Evolutionary conservation across 2,113 vertebrate species (phyloP), one percentile per base, ranked within the genome.

Genomic region (Halcyon malimbica): DNA sequence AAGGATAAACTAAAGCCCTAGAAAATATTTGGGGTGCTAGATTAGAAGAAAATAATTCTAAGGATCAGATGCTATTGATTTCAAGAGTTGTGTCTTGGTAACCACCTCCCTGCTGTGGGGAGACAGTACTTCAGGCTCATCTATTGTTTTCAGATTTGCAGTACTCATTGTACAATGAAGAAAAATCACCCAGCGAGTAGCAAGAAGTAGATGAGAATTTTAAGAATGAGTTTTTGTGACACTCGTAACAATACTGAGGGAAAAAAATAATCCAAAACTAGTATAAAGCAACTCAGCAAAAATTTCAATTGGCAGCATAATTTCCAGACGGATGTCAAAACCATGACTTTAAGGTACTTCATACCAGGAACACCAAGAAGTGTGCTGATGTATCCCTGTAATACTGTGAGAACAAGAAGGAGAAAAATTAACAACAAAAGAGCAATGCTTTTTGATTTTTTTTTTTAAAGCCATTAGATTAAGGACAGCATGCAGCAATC

Each of bases 131-230:
- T 79, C 23, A 48, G 62, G 62, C 62, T 80, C 56, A 64, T 54
- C 29, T 74, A 37, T 16, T 93, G 90, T 83, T 80, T 94, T 50
- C 59, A 69, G n/a, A 86, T 81, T 62, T 81, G 28, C 29, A 83
- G 51, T 16, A 53, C 21, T 42, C 25, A 31, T 48, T 70, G 26
- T n/a, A 83, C 6, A 57, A 48, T 4, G 12, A 92, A 80, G 42
- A 85, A 91, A 80, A 94, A 86, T 13, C 60, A 53, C 54, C 41
- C 44, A 81, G 16, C 0, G 1, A 67, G 23, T 20, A 88, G 31
- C n/a, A 87, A 46, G 60, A 88, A 80, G 12, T 13, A 69, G 21
- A 87, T 84, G 19, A 82, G 39, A 91, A 75, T n/a, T 31, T 46
- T 7, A 33, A 62, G 26, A 65, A 79, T 25, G 26, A 75, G 16